Base-by-base conservation (phyloP, 2,797 vertebrate species). In the Poeciliopsis turneri region DNA sequence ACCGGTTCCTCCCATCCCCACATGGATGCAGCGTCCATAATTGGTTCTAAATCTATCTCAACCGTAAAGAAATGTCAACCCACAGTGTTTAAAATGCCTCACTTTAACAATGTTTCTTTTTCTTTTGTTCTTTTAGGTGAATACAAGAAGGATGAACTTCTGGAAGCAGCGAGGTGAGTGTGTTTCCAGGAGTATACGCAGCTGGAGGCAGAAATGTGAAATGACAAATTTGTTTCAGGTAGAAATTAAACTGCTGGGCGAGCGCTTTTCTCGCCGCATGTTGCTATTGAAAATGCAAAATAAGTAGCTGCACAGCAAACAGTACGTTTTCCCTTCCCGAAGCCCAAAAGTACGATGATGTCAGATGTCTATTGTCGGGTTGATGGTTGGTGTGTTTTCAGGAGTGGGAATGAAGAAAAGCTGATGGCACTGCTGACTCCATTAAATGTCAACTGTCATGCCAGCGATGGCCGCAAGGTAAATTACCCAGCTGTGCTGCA, bases 91-190 rank as follows among this genome's bases (percentile, higher is more conserved):
- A 13, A 57, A 6, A 53, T 23, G 16, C 0, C 0, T 49, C 12
- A 45, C 30, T 80, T n/a, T 88, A 93, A 96, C 93, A 45, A 93
- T 93, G 79, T 91, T 96, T 93, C 78, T 94, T 96, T 39, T 7
- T 36, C 3, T 36, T 39, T 96, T 91, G 93, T 95, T 96, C 39
- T 23, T 76, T 3, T 45, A 99, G 98, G 98, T 96, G 98, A 99
- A 98, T 99, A 99, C 96, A 99, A 99, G 97, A 99, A 99, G 95
- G 98, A 99, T 91, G 98, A 99, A 94, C 97, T 99, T 94, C 96
- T 99, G 93, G 98, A 99, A 96, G 98, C 98, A 88, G 98, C 98
- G 85, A 98, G 98, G 98, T 99, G 94, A 97, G 97, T 95, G 20
- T 51, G 28, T 70, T 20, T 36, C 0, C 49, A 61, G 69, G 43